Conservation (phyloP, 2,113 vertebrate species). For the Trichechus manatus region DNA sequence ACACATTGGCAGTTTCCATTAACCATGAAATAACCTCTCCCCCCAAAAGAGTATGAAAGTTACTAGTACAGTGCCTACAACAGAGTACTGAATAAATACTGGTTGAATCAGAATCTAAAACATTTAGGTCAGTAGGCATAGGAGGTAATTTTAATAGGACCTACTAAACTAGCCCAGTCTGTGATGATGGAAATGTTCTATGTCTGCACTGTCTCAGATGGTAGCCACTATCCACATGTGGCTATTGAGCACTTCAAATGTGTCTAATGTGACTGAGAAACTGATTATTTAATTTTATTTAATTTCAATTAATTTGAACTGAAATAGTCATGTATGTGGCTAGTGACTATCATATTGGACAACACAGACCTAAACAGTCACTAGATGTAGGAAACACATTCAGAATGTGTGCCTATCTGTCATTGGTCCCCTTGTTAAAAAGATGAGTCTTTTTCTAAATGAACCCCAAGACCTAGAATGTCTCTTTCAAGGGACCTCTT, state of each 20-base stretch:
- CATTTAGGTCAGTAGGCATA: neutral
- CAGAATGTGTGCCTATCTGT: neutral
- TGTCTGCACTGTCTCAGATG: neutral
- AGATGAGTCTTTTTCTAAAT: conserved; percentile 52
- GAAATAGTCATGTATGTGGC: neutral
- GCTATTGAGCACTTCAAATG: neutral
- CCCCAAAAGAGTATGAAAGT: neutral
- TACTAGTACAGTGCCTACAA: neutral
- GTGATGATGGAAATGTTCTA: neutral
- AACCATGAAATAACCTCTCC: neutral
- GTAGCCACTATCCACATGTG: neutral
- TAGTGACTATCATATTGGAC: neutral
- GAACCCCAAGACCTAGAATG: conserved; percentile 14
- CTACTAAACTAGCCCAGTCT: neutral
- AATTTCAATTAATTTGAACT: conserved; percentile 39
- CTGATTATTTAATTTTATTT: conserved; percentile 34
- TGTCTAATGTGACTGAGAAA: neutral
- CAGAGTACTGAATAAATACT: conserved; percentile 34
- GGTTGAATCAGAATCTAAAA: conserved; percentile 45
- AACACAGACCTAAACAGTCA: neutral
- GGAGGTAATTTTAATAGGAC: neutral
- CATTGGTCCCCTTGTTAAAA: neutral
- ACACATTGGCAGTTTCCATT: neutral
- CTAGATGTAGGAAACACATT: conserved; percentile 39
- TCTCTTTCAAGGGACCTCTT: neutral